phyloP scores from a whole-genome alignment of 2,113 vertebrate species.

The Chaetops frenatus region DNA sequence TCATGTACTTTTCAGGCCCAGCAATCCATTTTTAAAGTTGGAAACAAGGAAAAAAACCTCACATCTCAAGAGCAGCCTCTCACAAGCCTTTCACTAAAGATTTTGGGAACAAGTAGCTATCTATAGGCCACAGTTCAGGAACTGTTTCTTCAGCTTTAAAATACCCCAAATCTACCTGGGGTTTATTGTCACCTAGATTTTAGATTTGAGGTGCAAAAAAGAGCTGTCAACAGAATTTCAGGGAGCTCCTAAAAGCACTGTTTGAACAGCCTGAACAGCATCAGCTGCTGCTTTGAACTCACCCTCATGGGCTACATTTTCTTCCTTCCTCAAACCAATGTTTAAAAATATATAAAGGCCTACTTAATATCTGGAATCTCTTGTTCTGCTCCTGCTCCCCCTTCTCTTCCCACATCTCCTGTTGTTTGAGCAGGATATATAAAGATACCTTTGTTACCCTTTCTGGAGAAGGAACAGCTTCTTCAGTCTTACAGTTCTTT shows the following conservation, averaged over 20 bases:
- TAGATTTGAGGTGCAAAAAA: not conserved
- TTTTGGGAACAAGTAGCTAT: not conserved
- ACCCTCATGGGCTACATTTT: not conserved
- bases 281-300: not conserved
- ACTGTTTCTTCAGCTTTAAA: not conserved
- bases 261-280: not conserved
- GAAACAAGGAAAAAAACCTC: not conserved
- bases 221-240: not conserved
- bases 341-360: not conserved
- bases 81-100: not conserved
- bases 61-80: not conserved
- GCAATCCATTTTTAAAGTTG: not conserved
- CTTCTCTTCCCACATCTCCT: not conserved
- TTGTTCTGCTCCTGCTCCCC: not conserved
- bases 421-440: not conserved
- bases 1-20: not conserved
- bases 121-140: not conserved
- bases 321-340: not conserved
- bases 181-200: not conserved
- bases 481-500: not conserved
- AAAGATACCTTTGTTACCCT: slow-evolving; percentile 26
- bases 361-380: not conserved
- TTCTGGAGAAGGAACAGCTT: not conserved
- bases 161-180: not conserved
- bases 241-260: not conserved